A percentile compares a stretch with the other conserved stretches of the same genome.
These are phyloP conservation scores for Tribolium castaneum DNA, from an alignment of 1,140 invertebrate genomes.

Conservation along the genomic window DNA sequence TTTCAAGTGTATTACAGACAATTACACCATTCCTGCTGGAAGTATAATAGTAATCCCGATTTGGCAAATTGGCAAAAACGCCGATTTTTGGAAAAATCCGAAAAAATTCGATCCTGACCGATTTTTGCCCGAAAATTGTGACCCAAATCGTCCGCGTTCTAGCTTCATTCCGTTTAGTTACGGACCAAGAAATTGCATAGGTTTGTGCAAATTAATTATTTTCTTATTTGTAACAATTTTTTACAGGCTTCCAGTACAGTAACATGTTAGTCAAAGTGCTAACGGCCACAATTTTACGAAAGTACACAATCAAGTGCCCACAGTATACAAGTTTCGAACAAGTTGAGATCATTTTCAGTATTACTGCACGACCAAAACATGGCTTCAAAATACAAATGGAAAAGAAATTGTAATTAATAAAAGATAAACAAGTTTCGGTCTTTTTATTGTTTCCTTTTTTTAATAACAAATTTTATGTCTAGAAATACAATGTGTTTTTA, in stretches of 20 bases:
- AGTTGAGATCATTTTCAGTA: background rate
- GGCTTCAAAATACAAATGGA: background rate
- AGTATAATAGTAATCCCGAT: background rate
- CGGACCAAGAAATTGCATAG: constrained; percentile 69
- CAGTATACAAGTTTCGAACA: background rate
- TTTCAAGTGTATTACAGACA: background rate
- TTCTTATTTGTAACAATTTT: background rate
- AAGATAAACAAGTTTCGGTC: too few species aligned
- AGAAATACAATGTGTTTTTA: too few species aligned
- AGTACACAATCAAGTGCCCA: background rate
- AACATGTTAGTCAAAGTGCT: background rate
- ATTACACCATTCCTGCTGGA: background rate
- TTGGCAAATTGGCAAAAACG: background rate
- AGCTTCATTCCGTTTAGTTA: constrained; percentile 74
- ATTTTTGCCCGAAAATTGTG: constrained; percentile 69
- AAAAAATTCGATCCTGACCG: constrained; percentile 73
- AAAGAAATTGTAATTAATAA: background rate
- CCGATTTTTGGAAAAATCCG: constrained; percentile 63
- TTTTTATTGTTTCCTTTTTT: too few species aligned
- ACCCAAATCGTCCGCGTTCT: constrained; percentile 61
- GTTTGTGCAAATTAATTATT: background rate
- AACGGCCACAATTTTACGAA: background rate
- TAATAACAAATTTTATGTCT: too few species aligned
- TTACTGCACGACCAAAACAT: background rate
- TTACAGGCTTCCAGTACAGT: background rate